These are phyloP conservation scores for Toxotes lorentzi DNA, from an alignment of 2,797 vertebrate genomes.

Conservation along the genomic window DNA sequence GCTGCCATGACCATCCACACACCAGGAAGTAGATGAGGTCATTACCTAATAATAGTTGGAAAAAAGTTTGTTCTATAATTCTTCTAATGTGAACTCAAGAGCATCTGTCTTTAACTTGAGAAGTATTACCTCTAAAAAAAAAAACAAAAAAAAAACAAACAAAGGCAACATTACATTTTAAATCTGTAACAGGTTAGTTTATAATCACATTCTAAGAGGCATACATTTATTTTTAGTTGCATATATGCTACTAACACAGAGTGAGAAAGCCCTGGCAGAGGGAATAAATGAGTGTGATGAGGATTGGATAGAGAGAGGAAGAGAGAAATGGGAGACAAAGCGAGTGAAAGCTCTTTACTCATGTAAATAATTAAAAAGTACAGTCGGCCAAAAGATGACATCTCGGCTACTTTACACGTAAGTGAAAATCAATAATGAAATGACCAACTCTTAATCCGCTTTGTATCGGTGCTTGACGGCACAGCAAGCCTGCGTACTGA, in stretches of 20 bases:
- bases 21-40: constrained; percentile 38
- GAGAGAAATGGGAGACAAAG: constrained; percentile 36
- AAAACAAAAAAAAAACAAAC: too few relatives aligned
- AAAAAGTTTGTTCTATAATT: neutral
- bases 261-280: constrained; percentile 24
- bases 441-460: constrained; percentile 42
- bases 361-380: constrained; percentile 74
- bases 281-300: constrained; percentile 11
- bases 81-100: neutral
- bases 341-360: constrained; percentile 54
- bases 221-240: constrained; percentile 13
- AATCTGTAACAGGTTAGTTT: neutral
- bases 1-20: neutral
- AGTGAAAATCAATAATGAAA: constrained; percentile 72
- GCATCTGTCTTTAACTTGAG: neutral
- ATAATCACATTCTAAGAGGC: neutral
- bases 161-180: neutral
- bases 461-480: constrained; percentile 38
- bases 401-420: constrained; percentile 55
- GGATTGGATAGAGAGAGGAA: constrained; percentile 15
- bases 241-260: neutral
- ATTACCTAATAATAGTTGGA: neutral
- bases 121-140: neutral
- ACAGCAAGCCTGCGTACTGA: neutral
- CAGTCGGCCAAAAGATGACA: constrained; percentile 55